These are phyloP conservation scores for Merodon equestris DNA, from an alignment of 2,888 invertebrate genomes.

Conservation along the genomic window DNA sequence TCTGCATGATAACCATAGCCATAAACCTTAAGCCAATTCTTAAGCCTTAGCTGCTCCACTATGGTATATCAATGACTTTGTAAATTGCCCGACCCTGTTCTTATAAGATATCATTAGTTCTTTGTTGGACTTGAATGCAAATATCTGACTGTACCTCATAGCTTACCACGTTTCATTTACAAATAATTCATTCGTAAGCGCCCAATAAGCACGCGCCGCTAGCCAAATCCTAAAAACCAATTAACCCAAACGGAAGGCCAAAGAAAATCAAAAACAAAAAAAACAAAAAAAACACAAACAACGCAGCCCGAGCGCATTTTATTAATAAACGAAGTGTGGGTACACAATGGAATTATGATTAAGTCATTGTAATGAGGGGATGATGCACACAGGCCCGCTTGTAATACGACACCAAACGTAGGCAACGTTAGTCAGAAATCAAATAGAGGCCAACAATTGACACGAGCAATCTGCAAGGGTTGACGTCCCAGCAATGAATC, in stretches of 20 bases:
- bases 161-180: no score
- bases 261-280: conserved; percentile 6
- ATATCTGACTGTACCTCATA: no score
- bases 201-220: conserved; percentile 27
- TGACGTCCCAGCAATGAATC: conserved; percentile 53
- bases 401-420: conserved; percentile 49
- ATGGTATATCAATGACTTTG: no score
- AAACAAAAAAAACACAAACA: conserved; percentile 11
- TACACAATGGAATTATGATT: conserved; percentile 73
- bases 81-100: no score
- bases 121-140: no score
- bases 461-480: conserved; percentile 58
- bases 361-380: conserved; percentile 72
- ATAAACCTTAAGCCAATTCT: no score
- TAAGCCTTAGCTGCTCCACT: no score
- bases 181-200: not conserved
- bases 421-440: conserved; percentile 28
- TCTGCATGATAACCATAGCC: no score
- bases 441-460: conserved; percentile 59
- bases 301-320: conserved; percentile 58
- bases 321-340: conserved; percentile 70
- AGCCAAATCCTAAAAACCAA: conserved; percentile 50
- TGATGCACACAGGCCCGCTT: conserved; percentile 53
- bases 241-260: conserved; percentile 29
- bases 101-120: no score